Conservation (phyloP, 2,113 vertebrate genomes). For the Sitta europaea region DNA sequence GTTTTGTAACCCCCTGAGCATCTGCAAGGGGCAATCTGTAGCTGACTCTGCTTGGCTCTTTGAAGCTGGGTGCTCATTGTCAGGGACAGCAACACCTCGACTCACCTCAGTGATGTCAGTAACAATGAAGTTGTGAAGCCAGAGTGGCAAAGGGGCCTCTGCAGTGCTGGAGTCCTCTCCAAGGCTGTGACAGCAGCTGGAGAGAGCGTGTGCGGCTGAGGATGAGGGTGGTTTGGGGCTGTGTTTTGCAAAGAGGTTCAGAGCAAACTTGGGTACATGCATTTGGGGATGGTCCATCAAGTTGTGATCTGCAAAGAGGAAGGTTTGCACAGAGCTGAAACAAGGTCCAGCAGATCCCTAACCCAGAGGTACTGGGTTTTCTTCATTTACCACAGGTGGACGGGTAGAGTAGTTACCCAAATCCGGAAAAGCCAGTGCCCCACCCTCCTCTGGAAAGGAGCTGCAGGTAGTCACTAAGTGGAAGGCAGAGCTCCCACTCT, state of each 20-base stretch:
- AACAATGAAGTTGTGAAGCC: accelerated
- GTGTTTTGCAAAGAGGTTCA: not conserved
- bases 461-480: not conserved
- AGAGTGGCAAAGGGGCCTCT: not conserved
- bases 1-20: not conserved
- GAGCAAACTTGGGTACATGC: accelerated
- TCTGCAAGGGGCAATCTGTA: not conserved
- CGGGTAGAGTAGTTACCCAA: not conserved
- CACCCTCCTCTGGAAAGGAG: not conserved
- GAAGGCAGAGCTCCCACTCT: not conserved
- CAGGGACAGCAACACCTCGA: not conserved
- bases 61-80: not conserved
- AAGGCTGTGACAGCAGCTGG: not conserved
- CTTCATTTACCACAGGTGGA: not conserved
- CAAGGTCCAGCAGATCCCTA: not conserved
- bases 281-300: not conserved
- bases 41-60: not conserved
- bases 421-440: not conserved
- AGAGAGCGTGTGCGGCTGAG: accelerated
- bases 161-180: not conserved
- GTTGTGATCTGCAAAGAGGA: not conserved
- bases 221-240: not conserved
- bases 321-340: not conserved
- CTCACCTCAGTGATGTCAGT: not conserved
- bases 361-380: accelerated